Percentiles rank a stretch among this genome's conserved stretches.
phyloP scores from a whole-genome alignment of 92 coral and sea anemone species.

The Anthopleura xanthogrammica region DNA sequence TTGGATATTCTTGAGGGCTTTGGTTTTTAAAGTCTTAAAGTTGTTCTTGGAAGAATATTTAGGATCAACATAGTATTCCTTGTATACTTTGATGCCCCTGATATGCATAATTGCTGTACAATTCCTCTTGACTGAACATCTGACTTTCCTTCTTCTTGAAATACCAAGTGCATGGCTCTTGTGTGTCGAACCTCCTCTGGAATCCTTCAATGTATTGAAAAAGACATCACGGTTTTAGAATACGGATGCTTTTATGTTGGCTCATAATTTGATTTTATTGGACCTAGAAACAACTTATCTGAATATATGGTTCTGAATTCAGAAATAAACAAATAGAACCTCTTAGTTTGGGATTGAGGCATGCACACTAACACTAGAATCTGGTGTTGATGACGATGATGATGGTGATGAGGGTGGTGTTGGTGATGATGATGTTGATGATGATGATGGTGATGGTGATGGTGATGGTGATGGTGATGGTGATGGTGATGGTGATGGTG shows the following conservation, averaged over 20 bases:
- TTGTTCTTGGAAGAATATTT: conserved; percentile 10
- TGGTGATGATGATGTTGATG: too few relatives aligned
- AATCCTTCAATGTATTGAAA: not conserved
- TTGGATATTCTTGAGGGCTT: conserved; percentile 9
- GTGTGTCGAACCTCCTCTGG: conserved; percentile 7
- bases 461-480: too few relatives aligned
- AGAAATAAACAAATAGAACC: too few relatives aligned
- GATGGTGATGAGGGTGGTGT: too few relatives aligned
- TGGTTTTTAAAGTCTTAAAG: conserved; percentile 12
- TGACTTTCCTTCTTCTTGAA: not conserved
- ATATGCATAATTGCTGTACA: conserved; percentile 18
- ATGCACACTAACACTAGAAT: too few relatives aligned
- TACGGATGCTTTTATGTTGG: not conserved
- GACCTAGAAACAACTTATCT: too few relatives aligned
- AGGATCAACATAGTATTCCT: conserved; percentile 7
- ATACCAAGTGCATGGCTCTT: not conserved
- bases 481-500: too few relatives aligned
- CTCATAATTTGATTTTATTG: too few relatives aligned
- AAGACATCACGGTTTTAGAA: not conserved
- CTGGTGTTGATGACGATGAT: too few relatives aligned
- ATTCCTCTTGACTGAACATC: conserved; percentile 13
- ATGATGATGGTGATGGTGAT: too few relatives aligned
- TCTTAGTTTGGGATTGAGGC: too few relatives aligned
- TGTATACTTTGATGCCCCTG: conserved; percentile 15
- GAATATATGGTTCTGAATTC: too few relatives aligned